Base-by-base conservation (phyloP, 53 echinoderm and acorn worm species). In the Apostichopus leukothele region DNA sequence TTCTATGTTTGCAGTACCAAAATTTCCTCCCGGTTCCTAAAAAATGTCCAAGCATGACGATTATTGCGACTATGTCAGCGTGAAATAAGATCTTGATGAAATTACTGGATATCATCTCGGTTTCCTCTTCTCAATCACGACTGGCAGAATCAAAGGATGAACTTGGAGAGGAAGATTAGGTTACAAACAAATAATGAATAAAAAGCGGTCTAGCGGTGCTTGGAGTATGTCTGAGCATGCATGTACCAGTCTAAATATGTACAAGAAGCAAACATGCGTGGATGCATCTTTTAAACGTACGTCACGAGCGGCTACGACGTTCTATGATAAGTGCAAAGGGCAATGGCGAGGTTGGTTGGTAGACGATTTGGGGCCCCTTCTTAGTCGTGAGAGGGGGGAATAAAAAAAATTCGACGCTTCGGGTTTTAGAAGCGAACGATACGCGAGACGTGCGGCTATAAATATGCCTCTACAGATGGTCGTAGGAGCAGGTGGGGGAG, bases 151-250 rank as follows among this genome's bases (percentile, higher is more conserved):
- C 81, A 81, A 81, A 81, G 55, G 81, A 54, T 55, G 59, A 81
- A 80, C 54, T 54, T 81, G 55, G 59, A 59, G 21, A 81, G 55
- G n/a, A 25, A 59, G 81, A 81, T 81, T 81, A 55, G 81, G 81
- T 81, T 81, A 81, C 81, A 81, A 81, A 81, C 81, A 81, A 81
- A 81, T 81, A 81, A 81, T 81, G 81, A 81, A 81, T 54, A 79
- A 79, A 79, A 79, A 51, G 79, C 81, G 55, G 81, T 81, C 81
- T 81, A 59, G 81, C 54, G 18, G 81, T 54, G 54, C 39, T 81
- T 81, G 54, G 59, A 54, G 55, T 54, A 53, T 12, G 81, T 81
- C 81, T 81, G 81, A 54, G 59, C 81, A n/a, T 19, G 59, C 21
- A 81, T 81, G 81, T 81, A 81, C 81, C 20, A 59, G n/a, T 81